Evolutionary conservation across 2,113 vertebrate genomes (phyloP).

Genomic region (Nanorana parkeri): DNA sequence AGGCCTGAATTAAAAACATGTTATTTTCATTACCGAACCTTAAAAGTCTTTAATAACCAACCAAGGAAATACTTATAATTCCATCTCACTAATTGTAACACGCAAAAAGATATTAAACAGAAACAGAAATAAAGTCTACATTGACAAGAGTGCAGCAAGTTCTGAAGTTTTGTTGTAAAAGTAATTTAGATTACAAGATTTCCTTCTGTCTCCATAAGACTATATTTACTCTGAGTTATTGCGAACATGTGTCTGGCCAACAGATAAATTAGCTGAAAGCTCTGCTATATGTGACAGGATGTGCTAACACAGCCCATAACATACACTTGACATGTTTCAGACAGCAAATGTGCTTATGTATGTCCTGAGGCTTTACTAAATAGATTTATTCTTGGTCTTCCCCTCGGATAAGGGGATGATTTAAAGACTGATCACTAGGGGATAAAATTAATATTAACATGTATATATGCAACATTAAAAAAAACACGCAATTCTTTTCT

Average conservation of each 20-base stretch:
- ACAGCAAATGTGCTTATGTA: not conserved
- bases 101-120: not conserved
- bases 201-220: conserved; percentile 37
- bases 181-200: conserved; percentile 9
- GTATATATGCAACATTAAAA: not conserved
- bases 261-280: conserved; percentile 17
- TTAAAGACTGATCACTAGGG: not conserved
- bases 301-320: conserved; percentile 1
- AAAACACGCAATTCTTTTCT: not conserved
- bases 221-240: conserved; percentile 27
- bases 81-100: conserved; percentile 18
- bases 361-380: not conserved
- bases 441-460: conserved; percentile 12
- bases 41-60: conserved; percentile 40
- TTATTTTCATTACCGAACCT: conserved; percentile 22
- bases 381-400: not conserved
- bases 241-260: conserved; percentile 18
- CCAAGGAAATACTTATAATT: conserved; percentile 8
- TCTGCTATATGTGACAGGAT: conserved; percentile 6
- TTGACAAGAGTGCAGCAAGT: conserved; percentile 11
- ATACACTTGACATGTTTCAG: conserved; percentile 11
- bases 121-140: conserved; percentile 9
- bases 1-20: conserved; percentile 45
- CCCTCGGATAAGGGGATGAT: not conserved
- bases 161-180: not conserved